Evolutionary conservation across 2,797 vertebrate genomes (phyloP).

Genomic region (Catharus ustulatus): DNA sequence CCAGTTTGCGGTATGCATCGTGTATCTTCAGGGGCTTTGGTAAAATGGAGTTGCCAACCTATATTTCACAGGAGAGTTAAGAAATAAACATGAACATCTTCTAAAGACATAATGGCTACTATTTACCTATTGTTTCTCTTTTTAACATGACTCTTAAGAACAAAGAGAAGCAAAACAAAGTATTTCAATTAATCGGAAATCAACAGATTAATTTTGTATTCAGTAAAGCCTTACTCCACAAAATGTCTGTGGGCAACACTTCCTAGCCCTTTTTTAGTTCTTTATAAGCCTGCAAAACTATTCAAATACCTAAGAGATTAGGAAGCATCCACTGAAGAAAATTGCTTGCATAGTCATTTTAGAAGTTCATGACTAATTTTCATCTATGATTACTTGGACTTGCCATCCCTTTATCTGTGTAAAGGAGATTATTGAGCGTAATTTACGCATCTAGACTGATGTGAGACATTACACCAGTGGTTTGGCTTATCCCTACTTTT

Average conservation of each 20-base stretch:
- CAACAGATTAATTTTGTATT: not conserved
- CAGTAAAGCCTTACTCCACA: not conserved
- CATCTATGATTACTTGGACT: not conserved
- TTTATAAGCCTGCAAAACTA: not conserved
- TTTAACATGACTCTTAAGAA: not conserved
- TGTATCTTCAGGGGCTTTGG: not conserved
- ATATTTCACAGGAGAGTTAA: not conserved
- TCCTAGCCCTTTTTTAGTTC: not conserved
- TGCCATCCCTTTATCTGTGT: not conserved
- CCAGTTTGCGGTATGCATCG: not conserved
- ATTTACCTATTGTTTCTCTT: not conserved
- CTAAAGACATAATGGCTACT: not conserved
- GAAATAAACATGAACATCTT: not conserved
- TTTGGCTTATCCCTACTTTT: not conserved
- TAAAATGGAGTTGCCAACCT: not conserved
- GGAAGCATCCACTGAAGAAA: not conserved
- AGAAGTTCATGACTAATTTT: not conserved
- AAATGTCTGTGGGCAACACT: not conserved
- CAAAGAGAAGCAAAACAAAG: no score
- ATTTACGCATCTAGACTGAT: not conserved
- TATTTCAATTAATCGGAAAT: not conserved
- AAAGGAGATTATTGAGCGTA: not conserved
- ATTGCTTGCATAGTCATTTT: not conserved
- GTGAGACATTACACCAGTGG: not conserved
- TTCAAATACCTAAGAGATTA: not conserved